Base-by-base conservation (phyloP, 2,113 vertebrate genomes). In the Daubentonia madagascariensis region DNA sequence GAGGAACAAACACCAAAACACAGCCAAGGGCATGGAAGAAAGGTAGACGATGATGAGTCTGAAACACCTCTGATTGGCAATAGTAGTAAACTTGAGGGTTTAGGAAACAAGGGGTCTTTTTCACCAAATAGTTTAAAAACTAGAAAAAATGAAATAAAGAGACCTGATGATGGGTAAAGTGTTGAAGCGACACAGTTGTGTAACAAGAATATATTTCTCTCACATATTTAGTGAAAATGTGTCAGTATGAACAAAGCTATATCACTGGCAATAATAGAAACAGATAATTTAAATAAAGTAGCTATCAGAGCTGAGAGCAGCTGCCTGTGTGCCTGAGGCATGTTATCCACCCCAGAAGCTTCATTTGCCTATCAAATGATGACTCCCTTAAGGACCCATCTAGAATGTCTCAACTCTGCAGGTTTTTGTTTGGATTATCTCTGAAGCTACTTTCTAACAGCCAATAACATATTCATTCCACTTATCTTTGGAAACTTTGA, bases 351-450 rank as follows among this genome's bases (percentile, higher is more conserved):
- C 76, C 32, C 7, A 0, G 1, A n/a, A 61, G 75, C 80, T 80
- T 94, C 88, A 85, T 96, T 92, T 96, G 94, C 63, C 88, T 81
- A 32, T 81, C 90, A 90, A 87, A 92, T 80, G 43, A 54, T 2
- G 30, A 45, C 61, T 96, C 90, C 75, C 84, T 10, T 57, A 89
- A 91, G 70, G 88, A 89, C 35, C 75, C 67, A 40, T 65, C 65
- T 10, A 67, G 68, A 52, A 50, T 23, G 50, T 17, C 67, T 88
- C 59, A n/a, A 45, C 81, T 94, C 80, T 14, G 22, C 8, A 37
- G 75, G 14, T 0, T 92, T 90, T 90, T 88, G 70, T 91, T 96
- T 94, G 16, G 70, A 43, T 85, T 59, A 61, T 25, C 61, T 94
- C 81, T 85, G 89, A 96, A 93, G 54, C 72, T 25, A 37, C 35